Base-by-base conservation (phyloP, 92 coral and sea anemone species). In the Epizoanthus stellaris region DNA sequence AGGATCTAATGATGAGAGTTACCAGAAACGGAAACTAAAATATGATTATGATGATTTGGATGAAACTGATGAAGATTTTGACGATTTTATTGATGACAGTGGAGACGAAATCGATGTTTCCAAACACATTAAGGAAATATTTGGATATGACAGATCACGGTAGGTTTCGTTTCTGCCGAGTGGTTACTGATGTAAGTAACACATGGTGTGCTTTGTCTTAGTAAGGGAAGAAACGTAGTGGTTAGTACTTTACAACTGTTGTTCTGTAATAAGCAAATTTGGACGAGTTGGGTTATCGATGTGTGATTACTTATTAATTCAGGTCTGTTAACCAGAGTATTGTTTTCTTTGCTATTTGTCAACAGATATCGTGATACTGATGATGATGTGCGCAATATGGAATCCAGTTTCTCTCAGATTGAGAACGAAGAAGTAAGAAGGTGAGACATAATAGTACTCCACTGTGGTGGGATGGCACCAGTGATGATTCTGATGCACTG, bases 91-190 rank as follows among this genome's bases (percentile, higher is more conserved):
- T 82, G 98, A 94, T 66, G 98, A 93, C 58, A 89, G 89, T 39
- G 95, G 82, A 4, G 95, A 67, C 1, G 93, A 89, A 0, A 88
- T 90, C 0, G 93, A 96, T 86, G 91, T 94, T 23, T 94, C 99
- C 13, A 82, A 80, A 52, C 91, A 94, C 68, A 96, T 96, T 36
- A 91, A 90, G 81, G 95, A 96, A 73, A 96, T 96, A 19, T 96
- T 96, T 93, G 99, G 99, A 39, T 96, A 96, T 88, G 99, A 96
- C 86, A 89, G 85, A 70, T 69, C 93, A 68, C 93, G 91, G 99
- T 96, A 82, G 43, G 90, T 25, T 23, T 20, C 6, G 76, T 38
- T 2, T 49, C 54, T 45, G 9, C 52, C 9, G 52, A 45, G 1
- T 45, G 47, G 38, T 70, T 20, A 34, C 23, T 7, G n/a, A 4